These are phyloP conservation scores for Azorinus chamasolen DNA, from an alignment of 2,888 invertebrate genomes.

Conservation along the genomic window DNA sequence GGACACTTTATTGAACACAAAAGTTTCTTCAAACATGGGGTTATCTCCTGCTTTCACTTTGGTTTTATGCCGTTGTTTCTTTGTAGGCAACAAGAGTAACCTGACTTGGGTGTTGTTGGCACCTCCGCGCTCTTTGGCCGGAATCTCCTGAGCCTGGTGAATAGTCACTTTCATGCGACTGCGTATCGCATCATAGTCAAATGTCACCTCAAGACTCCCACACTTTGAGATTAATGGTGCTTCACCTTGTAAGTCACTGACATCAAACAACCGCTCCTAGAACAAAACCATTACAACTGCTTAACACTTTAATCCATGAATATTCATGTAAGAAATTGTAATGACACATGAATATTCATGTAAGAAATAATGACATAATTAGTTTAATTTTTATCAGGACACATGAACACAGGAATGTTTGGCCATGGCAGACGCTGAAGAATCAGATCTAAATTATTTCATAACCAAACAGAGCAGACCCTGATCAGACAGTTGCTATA, in stretches of 20 bases:
- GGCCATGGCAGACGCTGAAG: no score
- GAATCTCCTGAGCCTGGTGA: conserved; percentile 94
- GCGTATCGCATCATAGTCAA: conserved; percentile 96
- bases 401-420: no score
- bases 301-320: background rate
- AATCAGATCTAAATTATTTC: no score
- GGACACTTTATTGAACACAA: conserved; percentile 94
- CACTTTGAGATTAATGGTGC: conserved; percentile 86
- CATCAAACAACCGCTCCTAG: conserved; percentile 87
- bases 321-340: no score
- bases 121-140: conserved; percentile 87
- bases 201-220: conserved; percentile 94
- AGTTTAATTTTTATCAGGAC: no score
- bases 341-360: no score
- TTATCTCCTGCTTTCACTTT: conserved; percentile 96
- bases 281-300: conserved; percentile 8
- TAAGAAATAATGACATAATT: no score
- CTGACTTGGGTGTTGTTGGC: conserved; percentile 89
- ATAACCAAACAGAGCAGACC: no score
- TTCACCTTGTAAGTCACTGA: conserved; percentile 86
- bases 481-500: no score
- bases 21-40: conserved; percentile 97
- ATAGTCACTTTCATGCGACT: conserved; percentile 97
- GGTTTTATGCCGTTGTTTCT: conserved; percentile 97
- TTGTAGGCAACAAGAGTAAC: conserved; percentile 94